Conservation (phyloP, 2,888 invertebrate species). For the Synergus umbraculus region DNA sequence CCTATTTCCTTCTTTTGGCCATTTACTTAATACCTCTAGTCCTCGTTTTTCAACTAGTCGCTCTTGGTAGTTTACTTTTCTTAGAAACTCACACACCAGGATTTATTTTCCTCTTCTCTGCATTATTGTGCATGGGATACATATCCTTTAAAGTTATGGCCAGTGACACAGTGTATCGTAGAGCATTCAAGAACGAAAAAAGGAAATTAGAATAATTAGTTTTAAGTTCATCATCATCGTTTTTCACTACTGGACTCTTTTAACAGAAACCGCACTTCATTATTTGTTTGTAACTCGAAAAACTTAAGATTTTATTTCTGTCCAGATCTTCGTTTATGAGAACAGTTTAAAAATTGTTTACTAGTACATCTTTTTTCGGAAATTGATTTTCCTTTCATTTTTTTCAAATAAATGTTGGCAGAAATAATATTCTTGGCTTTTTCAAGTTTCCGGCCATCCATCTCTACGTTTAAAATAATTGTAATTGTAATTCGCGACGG, state of each 20-base stretch:
- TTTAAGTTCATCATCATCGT: conserved; percentile 18
- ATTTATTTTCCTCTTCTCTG: conserved; percentile 69
- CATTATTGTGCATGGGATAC: conserved; percentile 69
- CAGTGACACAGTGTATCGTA: conserved; percentile 56
- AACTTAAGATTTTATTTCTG: conserved; percentile 17
- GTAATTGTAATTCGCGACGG: background rate
- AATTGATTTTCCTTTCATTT: background rate
- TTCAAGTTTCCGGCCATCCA: background rate
- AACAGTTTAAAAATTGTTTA: no score
- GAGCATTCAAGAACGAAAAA: conserved; percentile 61
- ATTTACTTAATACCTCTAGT: conserved; percentile 70
- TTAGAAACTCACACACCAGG: conserved; percentile 72
- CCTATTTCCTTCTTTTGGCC: conserved; percentile 63
- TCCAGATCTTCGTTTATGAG: background rate
- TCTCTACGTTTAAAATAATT: conserved; percentile 8
- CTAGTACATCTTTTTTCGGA: no score
- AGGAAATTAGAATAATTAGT: conserved; percentile 59
- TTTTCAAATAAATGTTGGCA: background rate
- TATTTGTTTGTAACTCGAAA: conserved; percentile 6
- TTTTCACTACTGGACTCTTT: background rate
- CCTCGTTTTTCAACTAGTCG: conserved; percentile 65
- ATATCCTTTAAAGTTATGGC: conserved; percentile 70
- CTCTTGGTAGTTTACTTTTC: conserved; percentile 65
- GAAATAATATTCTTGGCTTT: background rate
- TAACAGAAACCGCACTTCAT: conserved; percentile 11